Evolutionary conservation across 2,113 vertebrate genomes (phyloP), one percentile per base, ranked within the genome.

Genomic region (Lepus americanus): DNA sequence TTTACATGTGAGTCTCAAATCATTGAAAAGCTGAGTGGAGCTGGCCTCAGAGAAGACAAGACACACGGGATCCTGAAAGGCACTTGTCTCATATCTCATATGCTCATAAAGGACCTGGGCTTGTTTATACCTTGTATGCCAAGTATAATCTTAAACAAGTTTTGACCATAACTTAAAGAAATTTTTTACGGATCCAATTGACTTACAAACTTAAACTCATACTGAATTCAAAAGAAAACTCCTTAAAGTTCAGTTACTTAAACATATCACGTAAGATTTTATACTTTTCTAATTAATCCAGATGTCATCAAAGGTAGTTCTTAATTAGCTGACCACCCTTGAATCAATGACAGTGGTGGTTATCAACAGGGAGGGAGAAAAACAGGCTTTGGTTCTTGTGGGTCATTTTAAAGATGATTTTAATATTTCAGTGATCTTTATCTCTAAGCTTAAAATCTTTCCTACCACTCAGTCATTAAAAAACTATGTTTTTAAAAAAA

Each of bases 351-450:
- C 90, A 93, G 59, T 85, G 13, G 61, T 89, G 82, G 80, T 87
- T 92, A 92, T 27, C 69, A 51, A 66, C 39, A 4, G 86, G 59
- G 51, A 90, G 25, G 44, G 39, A 93, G 53, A 33, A 79, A 67
- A 39, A 76, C 44, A 70, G 36, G 20, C 51, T 84, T 59, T 31
- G 16, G 27, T 78, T 84, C 22, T 66, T 92, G 49, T 89, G 74
- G 78, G 79, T 97, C 92, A 96, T 89, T 97, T 94, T 90, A 92
- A 94, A 96, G 33, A 74, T 96, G 94, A 97, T 95, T 97, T 97
- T 95, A 95, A 92, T 97, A 96, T 96, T 94, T 94, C 51, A 66
- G 53, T 76, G 88, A 89, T 64, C 86, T 95, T 95, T 44, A 82
- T 51, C 49, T 27, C 29, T 92, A 79, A 86, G 59, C 53, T 29